Conservation (phyloP, 1,140 invertebrate species). For the Drosophila kikkawai region DNA sequence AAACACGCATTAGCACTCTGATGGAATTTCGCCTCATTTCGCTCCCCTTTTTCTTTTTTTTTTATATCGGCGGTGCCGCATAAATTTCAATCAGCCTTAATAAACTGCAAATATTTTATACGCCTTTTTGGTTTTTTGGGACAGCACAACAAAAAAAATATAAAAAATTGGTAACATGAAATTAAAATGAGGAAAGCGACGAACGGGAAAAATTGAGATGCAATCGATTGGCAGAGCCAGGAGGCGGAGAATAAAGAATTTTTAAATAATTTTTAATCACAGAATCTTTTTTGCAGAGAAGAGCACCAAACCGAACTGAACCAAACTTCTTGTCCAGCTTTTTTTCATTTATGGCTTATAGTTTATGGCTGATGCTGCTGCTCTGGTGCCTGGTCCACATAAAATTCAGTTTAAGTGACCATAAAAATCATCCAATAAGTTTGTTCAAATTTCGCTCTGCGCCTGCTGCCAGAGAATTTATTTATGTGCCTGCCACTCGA, state of each 20-base stretch:
- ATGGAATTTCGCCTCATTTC: conserved; percentile 57
- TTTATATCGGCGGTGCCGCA: conserved; percentile 47
- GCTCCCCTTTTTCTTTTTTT: not conserved
- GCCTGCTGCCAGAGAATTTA: conserved; percentile 4
- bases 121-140: conserved; percentile 15
- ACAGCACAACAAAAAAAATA: conserved; percentile 14
- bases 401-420: conserved; percentile 51
- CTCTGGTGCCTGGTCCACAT: conserved; percentile 13
- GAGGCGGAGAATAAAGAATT: conserved; percentile 17
- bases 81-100: conserved; percentile 78
- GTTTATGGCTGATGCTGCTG: conserved; percentile 16
- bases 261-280: conserved; percentile 47
- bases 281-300: not conserved
- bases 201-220: conserved; percentile 39
- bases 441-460: conserved; percentile 52
- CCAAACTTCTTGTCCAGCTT: too few relatives aligned
- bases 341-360: conserved; percentile 26
- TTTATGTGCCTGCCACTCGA: conserved; percentile 53
- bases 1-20: conserved; percentile 78
- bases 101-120: conserved; percentile 68
- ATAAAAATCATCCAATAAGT: conserved; percentile 64
- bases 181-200: conserved; percentile 44
- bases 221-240: conserved; percentile 14
- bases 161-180: conserved; percentile 33
- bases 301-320: not conserved